These are phyloP conservation scores for Paracanthobrama guichenoti DNA, from an alignment of 2,113 vertebrate genomes.

Conservation along the genomic window DNA sequence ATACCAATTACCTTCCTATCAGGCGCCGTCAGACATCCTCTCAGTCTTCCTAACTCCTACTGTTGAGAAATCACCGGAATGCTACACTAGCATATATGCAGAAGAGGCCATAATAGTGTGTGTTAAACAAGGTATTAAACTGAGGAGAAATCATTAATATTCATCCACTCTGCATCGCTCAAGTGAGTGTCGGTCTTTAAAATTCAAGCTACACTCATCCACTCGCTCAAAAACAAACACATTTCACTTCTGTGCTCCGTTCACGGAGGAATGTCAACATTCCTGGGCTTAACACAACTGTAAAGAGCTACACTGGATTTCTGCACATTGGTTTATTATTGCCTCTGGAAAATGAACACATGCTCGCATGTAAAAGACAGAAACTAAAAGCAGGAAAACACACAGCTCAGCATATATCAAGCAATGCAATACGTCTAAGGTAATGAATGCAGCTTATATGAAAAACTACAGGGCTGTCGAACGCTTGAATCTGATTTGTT, in stretches of 20 bases:
- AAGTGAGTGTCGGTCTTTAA: slow-evolving; percentile 20
- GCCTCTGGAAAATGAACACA: not conserved
- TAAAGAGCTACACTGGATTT: not conserved
- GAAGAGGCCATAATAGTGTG: slow-evolving; percentile 62
- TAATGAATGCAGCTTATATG: not conserved
- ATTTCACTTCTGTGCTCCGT: not conserved
- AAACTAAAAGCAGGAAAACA: not conserved
- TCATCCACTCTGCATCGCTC: slow-evolving; percentile 61
- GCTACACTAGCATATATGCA: slow-evolving; percentile 65
- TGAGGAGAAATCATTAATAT: slow-evolving; percentile 67
- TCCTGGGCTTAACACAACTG: not conserved
- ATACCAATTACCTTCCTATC: slow-evolving; percentile 68
- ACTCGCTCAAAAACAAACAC: slow-evolving; percentile 31
- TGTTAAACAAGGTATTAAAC: slow-evolving; percentile 69
- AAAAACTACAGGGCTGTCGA: not conserved
- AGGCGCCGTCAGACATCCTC: slow-evolving; percentile 66
- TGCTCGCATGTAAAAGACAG: not conserved
- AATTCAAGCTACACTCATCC: slow-evolving; percentile 24
- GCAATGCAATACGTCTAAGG: not conserved
- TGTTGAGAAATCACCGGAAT: slow-evolving; percentile 68
- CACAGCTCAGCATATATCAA: not conserved
- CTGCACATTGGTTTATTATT: not conserved
- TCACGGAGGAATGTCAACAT: slow-evolving; percentile 8
- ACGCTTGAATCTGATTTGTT: no score
- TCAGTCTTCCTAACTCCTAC: slow-evolving; percentile 54